Conservation (phyloP, 2,888 invertebrate genomes). For the Pristionchus entomophagus region DNA sequence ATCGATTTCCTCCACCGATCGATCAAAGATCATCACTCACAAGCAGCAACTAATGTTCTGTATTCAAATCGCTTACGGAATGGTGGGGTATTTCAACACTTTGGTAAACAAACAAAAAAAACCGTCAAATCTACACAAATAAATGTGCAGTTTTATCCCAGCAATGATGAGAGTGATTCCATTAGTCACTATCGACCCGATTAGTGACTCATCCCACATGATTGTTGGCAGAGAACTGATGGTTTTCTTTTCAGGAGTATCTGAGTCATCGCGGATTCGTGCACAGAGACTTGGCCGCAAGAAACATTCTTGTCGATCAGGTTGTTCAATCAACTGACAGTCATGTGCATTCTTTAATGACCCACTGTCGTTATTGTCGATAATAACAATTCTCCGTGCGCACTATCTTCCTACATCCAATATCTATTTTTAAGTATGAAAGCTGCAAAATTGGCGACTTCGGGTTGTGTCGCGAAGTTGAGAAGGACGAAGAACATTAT, state of each 20-base stretch:
- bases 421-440: constrained; percentile 17
- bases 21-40: constrained; percentile 45
- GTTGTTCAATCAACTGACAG: neutral
- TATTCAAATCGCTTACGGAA: constrained; percentile 38
- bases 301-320: constrained; percentile 44
- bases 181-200: too few relatives aligned
- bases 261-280: constrained; percentile 29
- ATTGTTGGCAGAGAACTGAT: too few relatives aligned
- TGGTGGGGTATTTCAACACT: neutral
- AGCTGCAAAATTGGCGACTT: constrained; percentile 39
- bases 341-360: too few relatives aligned
- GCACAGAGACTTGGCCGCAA: constrained; percentile 33
- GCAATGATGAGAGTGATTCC: too few relatives aligned
- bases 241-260: constrained; percentile 44
- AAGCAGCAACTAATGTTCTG: constrained; percentile 42
- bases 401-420: too few relatives aligned
- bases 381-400: too few relatives aligned
- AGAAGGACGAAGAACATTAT: neutral
- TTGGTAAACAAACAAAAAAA: too few relatives aligned
- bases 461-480: neutral
- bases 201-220: too few relatives aligned
- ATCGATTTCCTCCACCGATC: neutral
- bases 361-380: too few relatives aligned
- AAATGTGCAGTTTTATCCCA: too few relatives aligned
- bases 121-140: too few relatives aligned